These are phyloP conservation scores for Ochropleura plecta DNA, from an alignment of 2,888 invertebrate species.

Conservation along the genomic window DNA sequence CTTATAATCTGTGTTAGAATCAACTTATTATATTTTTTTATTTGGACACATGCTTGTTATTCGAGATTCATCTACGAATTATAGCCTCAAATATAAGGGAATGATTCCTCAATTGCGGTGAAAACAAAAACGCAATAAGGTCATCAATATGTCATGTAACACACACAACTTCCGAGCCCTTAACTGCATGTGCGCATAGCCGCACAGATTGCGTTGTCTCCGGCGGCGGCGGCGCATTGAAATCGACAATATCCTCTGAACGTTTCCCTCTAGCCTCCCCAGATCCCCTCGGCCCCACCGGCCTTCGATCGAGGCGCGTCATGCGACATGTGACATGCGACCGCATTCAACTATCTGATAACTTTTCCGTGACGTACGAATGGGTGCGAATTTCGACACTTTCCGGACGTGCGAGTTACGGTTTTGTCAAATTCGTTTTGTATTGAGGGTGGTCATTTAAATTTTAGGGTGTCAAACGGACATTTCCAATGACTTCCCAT, in stretches of 20 bases:
- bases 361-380: slow-evolving; percentile 43
- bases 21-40: too few relatives aligned
- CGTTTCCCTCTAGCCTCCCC: slow-evolving; percentile 68
- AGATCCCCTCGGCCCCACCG: slow-evolving; percentile 69
- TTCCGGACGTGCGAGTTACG: not conserved
- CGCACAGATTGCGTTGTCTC: slow-evolving; percentile 70
- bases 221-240: slow-evolving; percentile 67
- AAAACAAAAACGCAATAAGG: slow-evolving; percentile 8
- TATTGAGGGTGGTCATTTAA: not conserved
- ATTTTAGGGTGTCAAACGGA: not conserved
- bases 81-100: not conserved
- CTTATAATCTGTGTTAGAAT: too few relatives aligned
- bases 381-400: slow-evolving; percentile 20
- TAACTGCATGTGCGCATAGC: slow-evolving; percentile 54
- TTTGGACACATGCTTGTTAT: too few relatives aligned
- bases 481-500: not conserved
- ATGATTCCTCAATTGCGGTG: not conserved
- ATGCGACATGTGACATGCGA: slow-evolving; percentile 61
- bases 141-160: not conserved
- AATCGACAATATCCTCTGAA: slow-evolving; percentile 84
- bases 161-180: slow-evolving; percentile 30
- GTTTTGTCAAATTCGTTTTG: not conserved
- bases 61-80: too few relatives aligned
- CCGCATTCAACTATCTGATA: slow-evolving; percentile 31
- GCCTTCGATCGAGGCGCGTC: slow-evolving; percentile 72